Percentiles rank a stretch among this genome's conserved stretches.
phyloP scores from a whole-genome alignment of 1,140 invertebrate species.

The Trissolcus basalis region DNA sequence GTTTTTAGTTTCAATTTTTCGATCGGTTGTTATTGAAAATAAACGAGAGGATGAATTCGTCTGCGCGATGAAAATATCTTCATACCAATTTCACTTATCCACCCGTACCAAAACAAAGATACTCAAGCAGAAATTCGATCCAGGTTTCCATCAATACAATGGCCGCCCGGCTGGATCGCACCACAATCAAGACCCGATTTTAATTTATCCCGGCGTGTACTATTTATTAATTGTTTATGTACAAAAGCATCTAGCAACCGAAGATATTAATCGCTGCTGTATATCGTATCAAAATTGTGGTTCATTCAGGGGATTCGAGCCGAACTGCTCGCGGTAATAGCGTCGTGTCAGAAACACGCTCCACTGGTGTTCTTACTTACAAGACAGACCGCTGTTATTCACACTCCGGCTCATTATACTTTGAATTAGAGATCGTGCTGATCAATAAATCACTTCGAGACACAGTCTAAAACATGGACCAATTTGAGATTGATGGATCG shows the following conservation, averaged over 20 bases:
- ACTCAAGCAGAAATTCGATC: too few species aligned
- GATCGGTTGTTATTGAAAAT: conserved; percentile 37
- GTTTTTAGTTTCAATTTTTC: conserved; percentile 36
- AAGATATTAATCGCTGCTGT: conserved; percentile 45
- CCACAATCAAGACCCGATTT: too few species aligned
- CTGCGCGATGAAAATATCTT: neutral
- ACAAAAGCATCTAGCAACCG: conserved; percentile 8
- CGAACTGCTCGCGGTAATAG: conserved; percentile 20
- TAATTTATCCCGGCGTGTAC: too few species aligned
- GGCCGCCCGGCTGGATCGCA: too few species aligned
- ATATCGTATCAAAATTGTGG: conserved; percentile 24
- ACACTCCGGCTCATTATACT: conserved; percentile 45
- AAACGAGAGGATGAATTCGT: conserved; percentile 59
- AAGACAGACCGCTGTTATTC: conserved; percentile 26
- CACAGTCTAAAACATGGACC: conserved; percentile 31
- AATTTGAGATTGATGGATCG: conserved; percentile 12
- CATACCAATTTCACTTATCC: too few species aligned
- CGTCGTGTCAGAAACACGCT: conserved; percentile 44
- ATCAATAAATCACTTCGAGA: conserved; percentile 37
- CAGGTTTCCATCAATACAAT: too few species aligned
- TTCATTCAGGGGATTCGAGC: too few species aligned
- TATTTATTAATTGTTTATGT: neutral
- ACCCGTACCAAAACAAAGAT: too few species aligned
- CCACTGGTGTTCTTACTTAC: conserved; percentile 42
- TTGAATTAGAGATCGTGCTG: conserved; percentile 29